A percentile compares a stretch with the other conserved stretches of the same genome.
These are phyloP conservation scores for Aulostomus chinensis DNA, from an alignment of 2,797 vertebrate species.

Conservation along the genomic window DNA sequence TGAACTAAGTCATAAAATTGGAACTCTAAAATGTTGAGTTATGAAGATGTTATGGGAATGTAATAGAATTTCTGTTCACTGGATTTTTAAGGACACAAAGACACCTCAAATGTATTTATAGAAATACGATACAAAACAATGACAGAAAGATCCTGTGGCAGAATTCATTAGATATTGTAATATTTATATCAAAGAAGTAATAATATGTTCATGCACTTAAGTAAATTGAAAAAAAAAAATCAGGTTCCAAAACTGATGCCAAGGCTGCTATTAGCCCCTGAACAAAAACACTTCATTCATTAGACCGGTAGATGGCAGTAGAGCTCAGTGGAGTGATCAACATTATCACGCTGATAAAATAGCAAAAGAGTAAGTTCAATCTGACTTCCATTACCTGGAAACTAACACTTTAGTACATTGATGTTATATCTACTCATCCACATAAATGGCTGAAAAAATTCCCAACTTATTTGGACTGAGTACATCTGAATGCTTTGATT, in stretches of 20 bases:
- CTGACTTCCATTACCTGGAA: not conserved
- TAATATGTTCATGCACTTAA: not conserved
- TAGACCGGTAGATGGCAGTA: constrained; percentile 69
- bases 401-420: not conserved
- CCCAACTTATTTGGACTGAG: not conserved
- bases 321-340: constrained; percentile 13
- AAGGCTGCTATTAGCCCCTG: not conserved
- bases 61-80: too few relatives aligned
- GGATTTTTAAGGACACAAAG: too few relatives aligned
- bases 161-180: too few relatives aligned
- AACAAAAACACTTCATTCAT: not conserved
- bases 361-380: not conserved
- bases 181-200: not conserved
- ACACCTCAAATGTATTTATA: too few relatives aligned
- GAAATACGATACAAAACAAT: too few relatives aligned
- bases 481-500: not conserved
- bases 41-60: too few relatives aligned
- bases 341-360: not conserved
- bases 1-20: too few relatives aligned
- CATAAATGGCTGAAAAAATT: not conserved
- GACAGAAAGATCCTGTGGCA: not conserved
- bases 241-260: too few relatives aligned
- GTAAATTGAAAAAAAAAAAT: constrained; percentile 3
- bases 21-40: too few relatives aligned
- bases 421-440: too few relatives aligned